Base-by-base conservation (phyloP, 2,888 invertebrate genomes). In the Chrysolina americana region DNA sequence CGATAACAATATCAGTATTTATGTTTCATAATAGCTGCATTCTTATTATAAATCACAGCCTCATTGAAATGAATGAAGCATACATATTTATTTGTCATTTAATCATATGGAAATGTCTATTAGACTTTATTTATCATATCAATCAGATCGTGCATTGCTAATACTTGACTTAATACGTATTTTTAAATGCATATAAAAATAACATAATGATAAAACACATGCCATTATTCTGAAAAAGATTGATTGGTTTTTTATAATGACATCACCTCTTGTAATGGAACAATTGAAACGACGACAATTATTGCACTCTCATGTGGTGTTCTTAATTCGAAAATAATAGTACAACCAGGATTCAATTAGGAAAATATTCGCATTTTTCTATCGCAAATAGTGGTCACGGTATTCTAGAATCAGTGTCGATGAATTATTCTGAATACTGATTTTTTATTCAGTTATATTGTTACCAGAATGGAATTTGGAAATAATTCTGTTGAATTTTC, bases 21-120 rank as follows among this genome's bases (percentile, higher is more conserved):
- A 53, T 21, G 53, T 21, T 53, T 28, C 13, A 17, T 36, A 59
- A 59, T 59, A 59, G 59, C n/a, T 59, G 59, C 23, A 28, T 59
- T 15, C 6, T 59, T 11, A 28, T 15, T 59, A 36, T 59, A 36
- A 59, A 59, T 59, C 59, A 59, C 36, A 36, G 36, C 36, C 41
- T 41, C 19, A 68, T 68, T 68, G 36, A 41, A 68, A 68, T 68
- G 15, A 68, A 53, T 66, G 50, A 41, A 69, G 62, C 63, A 70
- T 47, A 53, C 8, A 62, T 69, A 75, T 75, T 72, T 75, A 76
- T 85, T 86, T 74, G 85, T 85, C 73, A 84, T 84, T 69, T 85
- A 86, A 77, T 76, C 82, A 65, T 68, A 71, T 74, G 72, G 71
- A 71, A 76, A 74, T 76, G 63, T 72, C 64, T 72, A 71, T 68